phyloP scores from a whole-genome alignment of 2,113 vertebrate genomes.

The Murina feae region DNA sequence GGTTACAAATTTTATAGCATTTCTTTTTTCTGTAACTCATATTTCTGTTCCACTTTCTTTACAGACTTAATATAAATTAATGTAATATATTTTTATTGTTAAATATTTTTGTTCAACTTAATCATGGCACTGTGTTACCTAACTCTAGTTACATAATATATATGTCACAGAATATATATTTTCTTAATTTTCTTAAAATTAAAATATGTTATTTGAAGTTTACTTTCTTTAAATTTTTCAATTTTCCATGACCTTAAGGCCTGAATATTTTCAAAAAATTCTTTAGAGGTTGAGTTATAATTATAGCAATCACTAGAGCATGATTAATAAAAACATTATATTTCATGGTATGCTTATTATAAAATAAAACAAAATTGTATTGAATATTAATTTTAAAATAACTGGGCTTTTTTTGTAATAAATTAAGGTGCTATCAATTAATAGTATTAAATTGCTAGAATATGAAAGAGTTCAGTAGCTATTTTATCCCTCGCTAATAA shows the following conservation, averaged over 20 bases:
- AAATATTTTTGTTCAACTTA: not conserved
- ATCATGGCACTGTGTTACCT: not conserved
- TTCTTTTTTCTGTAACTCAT: not conserved
- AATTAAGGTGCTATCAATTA: not conserved
- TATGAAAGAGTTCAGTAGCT: not conserved
- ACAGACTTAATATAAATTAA: not conserved
- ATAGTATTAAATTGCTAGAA: not conserved
- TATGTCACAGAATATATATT: not conserved
- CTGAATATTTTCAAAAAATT: not conserved
- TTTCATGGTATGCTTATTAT: not conserved
- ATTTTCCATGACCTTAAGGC: not conserved
- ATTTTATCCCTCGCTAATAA: not conserved
- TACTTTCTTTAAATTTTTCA: not conserved
- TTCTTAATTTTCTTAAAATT: not conserved
- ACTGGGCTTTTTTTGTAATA: not conserved
- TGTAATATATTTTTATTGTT: not conserved
- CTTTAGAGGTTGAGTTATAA: not conserved
- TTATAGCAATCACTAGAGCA: not conserved
- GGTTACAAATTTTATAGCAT: not conserved
- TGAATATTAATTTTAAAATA: not conserved
- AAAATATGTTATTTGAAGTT: not conserved
- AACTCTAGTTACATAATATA: not conserved
- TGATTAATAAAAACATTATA: not conserved
- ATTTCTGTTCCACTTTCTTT: not conserved
- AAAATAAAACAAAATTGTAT: not conserved